Percentiles rank a stretch among this genome's conserved stretches.
Conservation (phyloP, 2,888 invertebrate species). For the Tolmerus cingulatus region DNA sequence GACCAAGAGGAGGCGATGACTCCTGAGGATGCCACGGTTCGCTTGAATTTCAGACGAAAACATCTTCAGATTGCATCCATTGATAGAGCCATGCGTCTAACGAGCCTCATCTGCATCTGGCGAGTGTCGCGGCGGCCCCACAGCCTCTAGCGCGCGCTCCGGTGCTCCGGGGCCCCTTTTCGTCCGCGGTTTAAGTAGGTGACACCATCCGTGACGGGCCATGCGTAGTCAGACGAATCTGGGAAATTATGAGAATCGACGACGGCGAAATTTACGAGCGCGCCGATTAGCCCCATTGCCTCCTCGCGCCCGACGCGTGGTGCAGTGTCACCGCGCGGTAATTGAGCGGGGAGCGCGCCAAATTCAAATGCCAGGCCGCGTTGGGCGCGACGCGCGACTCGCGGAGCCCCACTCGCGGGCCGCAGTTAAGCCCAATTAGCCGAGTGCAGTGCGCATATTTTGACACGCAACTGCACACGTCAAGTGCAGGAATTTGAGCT, state of each 20-base stretch:
- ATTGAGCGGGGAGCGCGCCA: slow-evolving; percentile 2
- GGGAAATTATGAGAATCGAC: background rate
- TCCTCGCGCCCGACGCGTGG: background rate
- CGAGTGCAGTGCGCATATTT: slow-evolving; percentile 8
- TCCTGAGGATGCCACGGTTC: slow-evolving; percentile 14
- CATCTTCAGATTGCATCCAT: slow-evolving; percentile 24
- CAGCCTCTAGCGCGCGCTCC: background rate
- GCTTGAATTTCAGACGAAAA: slow-evolving; percentile 28
- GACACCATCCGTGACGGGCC: slow-evolving; percentile 28
- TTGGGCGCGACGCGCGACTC: too few relatives aligned
- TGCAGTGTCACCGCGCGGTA: background rate
- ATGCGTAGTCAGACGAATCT: background rate
- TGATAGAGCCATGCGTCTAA: slow-evolving; percentile 36
- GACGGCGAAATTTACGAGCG: background rate
- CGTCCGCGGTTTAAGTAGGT: slow-evolving; percentile 3
- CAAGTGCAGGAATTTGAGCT: slow-evolving; percentile 22
- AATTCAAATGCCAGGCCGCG: background rate
- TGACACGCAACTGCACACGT: slow-evolving; percentile 41
- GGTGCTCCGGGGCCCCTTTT: background rate
- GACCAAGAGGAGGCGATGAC: background rate
- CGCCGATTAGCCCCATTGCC: background rate
- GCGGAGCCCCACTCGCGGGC: background rate
- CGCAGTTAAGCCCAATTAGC: slow-evolving; percentile 32
- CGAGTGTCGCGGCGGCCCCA: background rate
- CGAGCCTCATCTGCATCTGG: slow-evolving; percentile 22